Evolutionary conservation across 2,797 vertebrate species (phyloP).

Genomic region (Babyrousa celebensis): DNA sequence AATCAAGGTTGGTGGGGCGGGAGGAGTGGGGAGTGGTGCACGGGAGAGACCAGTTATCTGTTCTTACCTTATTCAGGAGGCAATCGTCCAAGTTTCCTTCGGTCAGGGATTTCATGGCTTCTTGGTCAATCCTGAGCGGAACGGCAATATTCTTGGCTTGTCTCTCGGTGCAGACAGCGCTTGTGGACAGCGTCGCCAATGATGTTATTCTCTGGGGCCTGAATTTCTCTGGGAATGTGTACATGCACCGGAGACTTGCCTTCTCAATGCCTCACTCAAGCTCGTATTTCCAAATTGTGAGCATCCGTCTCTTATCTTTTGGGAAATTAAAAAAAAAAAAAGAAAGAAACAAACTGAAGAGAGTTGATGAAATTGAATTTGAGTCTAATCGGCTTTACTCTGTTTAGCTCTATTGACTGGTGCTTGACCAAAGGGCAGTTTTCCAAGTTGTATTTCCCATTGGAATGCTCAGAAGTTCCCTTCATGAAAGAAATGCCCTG

Average conservation of each 20-base stretch:
- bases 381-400: neutral
- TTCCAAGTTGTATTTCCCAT: neutral
- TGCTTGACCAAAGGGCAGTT: neutral
- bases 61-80: constrained; percentile 92
- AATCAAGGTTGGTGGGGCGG: neutral
- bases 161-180: constrained; percentile 48
- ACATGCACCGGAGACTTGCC: neutral
- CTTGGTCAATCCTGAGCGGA: constrained; percentile 28
- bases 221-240: constrained; percentile 1
- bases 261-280: neutral
- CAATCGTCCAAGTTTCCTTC: constrained; percentile 91
- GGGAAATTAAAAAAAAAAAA: neutral
- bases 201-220: neutral
- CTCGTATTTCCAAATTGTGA: constrained; percentile 25
- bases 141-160: constrained; percentile 30
- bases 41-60: neutral
- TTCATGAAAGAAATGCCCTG: constrained; percentile 4
- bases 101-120: constrained; percentile 91
- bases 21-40: neutral
- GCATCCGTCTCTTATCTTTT: neutral
- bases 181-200: constrained; percentile 3
- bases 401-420: neutral
- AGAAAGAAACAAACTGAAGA: neutral
- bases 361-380: constrained; percentile 22
- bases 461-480: neutral